These are phyloP conservation scores for Emmelina monodactyla DNA, from an alignment of 2,888 invertebrate genomes.

Conservation along the genomic window DNA sequence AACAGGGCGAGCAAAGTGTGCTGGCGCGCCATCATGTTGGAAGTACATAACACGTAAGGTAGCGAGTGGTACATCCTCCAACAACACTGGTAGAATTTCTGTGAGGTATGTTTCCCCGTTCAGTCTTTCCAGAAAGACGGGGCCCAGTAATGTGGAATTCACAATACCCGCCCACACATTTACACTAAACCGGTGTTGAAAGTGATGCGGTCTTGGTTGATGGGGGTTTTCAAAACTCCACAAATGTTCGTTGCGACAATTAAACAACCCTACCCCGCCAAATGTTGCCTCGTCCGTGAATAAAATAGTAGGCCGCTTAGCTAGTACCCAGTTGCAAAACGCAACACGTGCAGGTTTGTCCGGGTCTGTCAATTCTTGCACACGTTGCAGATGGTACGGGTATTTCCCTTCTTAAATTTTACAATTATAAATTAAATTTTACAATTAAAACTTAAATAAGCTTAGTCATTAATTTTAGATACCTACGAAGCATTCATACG, in stretches of 20 bases:
- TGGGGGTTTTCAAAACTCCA: conserved; percentile 9
- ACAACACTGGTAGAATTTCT: conserved; percentile 6
- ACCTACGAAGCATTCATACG: conserved; percentile 5
- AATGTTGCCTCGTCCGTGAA: conserved; percentile 5
- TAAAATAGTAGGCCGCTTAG: conserved; percentile 5
- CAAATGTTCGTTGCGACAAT: conserved; percentile 6
- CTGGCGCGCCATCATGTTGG: conserved; percentile 7
- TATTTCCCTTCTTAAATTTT: no score
- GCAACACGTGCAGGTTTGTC: conserved; percentile 2
- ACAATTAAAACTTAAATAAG: no score
- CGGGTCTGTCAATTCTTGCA: background rate
- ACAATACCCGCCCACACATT: conserved; percentile 13
- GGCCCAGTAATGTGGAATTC: conserved; percentile 3
- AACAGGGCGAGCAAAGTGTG: conserved; percentile 7
- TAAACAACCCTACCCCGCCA: conserved; percentile 3
- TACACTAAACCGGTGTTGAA: conserved; percentile 9
- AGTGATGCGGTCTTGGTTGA: conserved; percentile 4
- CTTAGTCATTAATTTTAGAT: no score
- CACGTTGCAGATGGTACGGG: background rate
- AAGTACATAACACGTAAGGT: conserved; percentile 5
- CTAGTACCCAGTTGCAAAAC: conserved; percentile 4
- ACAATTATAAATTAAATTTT: no score
- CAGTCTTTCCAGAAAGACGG: conserved; percentile 3
- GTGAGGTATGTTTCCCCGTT: conserved; percentile 5
- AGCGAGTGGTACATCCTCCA: conserved; percentile 5